A percentile compares a stretch with the other conserved stretches of the same genome.
These are phyloP conservation scores for Silurus asotus DNA, from an alignment of 2,113 vertebrate species.

Conservation along the genomic window DNA sequence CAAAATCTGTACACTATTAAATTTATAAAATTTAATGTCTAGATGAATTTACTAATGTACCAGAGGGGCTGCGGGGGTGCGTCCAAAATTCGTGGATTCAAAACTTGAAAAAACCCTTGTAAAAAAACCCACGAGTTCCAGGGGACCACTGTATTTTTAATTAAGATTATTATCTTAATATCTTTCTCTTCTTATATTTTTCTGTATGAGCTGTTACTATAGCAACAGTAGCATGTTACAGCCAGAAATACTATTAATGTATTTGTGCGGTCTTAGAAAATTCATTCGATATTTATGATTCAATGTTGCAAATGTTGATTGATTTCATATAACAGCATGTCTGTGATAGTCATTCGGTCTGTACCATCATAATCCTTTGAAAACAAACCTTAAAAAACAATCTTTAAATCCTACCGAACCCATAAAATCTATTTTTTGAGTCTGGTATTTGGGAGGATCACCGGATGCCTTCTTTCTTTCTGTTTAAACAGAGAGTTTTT, in stretches of 20 bases:
- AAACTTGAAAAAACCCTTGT: no score
- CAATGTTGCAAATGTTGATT: not conserved
- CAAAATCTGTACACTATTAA: no score
- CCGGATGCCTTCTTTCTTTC: not conserved
- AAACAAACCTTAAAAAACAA: not conserved
- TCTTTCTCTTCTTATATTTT: not conserved
- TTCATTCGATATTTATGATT: not conserved
- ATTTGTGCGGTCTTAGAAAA: not conserved
- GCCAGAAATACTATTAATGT: not conserved
- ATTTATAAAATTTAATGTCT: no score
- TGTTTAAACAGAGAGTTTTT: not conserved
- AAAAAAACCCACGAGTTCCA: no score
- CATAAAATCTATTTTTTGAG: not conserved
- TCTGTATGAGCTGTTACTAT: not conserved
- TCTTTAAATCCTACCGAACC: not conserved
- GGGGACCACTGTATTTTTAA: no score
- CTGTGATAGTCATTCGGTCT: not conserved
- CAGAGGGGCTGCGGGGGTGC: no score
- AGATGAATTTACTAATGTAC: no score
- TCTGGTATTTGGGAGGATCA: not conserved
- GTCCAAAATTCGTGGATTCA: no score
- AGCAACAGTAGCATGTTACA: not conserved
- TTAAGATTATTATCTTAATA: no score
- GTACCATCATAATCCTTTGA: not conserved
- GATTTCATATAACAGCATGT: not conserved